Percentiles rank a stretch among this genome's conserved stretches.
phyloP scores from a whole-genome alignment of 1,140 invertebrate species.

The Zaprionus camerounensis region DNA sequence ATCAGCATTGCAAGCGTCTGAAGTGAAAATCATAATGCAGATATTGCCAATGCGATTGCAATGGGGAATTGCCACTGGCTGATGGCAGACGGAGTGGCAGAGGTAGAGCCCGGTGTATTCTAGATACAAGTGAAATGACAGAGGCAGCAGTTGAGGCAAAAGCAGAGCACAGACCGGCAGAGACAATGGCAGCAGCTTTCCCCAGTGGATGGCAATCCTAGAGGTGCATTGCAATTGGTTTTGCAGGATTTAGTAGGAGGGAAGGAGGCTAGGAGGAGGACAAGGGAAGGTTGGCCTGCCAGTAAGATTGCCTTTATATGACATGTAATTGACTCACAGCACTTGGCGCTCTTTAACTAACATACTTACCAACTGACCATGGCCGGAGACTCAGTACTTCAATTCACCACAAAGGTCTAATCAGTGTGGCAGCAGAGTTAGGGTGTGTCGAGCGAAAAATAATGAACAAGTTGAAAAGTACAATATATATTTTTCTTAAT shows the following conservation, averaged over 20 bases:
- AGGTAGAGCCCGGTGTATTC: not conserved
- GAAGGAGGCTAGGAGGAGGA: not conserved
- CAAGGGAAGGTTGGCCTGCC: not conserved
- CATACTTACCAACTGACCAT: slow-evolving; percentile 51
- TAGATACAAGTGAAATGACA: slow-evolving; percentile 10
- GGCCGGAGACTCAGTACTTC: slow-evolving; percentile 25
- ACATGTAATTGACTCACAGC: slow-evolving; percentile 77
- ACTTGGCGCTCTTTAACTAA: slow-evolving; percentile 70
- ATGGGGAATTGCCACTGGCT: slow-evolving; percentile 50
- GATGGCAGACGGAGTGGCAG: slow-evolving; percentile 11
- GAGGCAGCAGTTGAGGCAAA: slow-evolving; percentile 13
- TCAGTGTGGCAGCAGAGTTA: slow-evolving; percentile 14
- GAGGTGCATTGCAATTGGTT: not conserved
- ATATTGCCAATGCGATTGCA: slow-evolving; percentile 52
- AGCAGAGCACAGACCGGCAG: slow-evolving; percentile 17
- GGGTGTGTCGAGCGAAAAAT: slow-evolving; percentile 21
- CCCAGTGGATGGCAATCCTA: slow-evolving; percentile 3
- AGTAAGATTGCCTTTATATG: slow-evolving; percentile 58
- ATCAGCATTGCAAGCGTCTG: slow-evolving; percentile 74
- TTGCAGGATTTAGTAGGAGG: not conserved
- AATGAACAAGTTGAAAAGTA: not conserved
- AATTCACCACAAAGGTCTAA: slow-evolving; percentile 27
- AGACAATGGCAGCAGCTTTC: slow-evolving; percentile 15
- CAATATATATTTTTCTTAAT: not conserved
- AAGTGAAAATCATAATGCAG: slow-evolving; percentile 81